Evolutionary conservation across 2,113 vertebrate species (phyloP), one percentile per base, ranked within the genome.

Genomic region (Thamnaconus septentrionalis): DNA sequence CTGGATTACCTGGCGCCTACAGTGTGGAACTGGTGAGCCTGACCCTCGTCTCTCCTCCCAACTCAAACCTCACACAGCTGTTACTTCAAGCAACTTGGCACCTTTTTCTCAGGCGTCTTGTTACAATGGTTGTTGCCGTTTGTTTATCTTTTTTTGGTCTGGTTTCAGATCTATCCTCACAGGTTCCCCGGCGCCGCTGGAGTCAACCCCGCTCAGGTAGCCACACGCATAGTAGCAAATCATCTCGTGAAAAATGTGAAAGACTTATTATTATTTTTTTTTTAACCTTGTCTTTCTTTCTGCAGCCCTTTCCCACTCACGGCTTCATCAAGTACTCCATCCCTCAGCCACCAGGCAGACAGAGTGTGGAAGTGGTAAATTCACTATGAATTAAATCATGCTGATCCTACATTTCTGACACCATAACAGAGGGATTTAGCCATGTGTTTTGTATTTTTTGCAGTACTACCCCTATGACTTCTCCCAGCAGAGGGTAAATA

Each of bases 401-500:
- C 18, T 31, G 2, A n/a, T 50, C 45, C 47, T 52, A 3, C 53
- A 12, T 50, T 55, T 41, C 11, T 53, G 6, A 52, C 50, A 18
- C 10, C 46, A 8, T 40, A 39, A 59, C 7, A 1, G 49, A 6
- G 5, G 4, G 8, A 5, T 39, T 53, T 53, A 7, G 18, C 31
- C 49, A 12, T 51, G 53, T 40, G 60, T n/a, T 76, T 5, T 46
- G 60, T 75, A 60, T 54, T 9, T 48, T 68, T 79, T 81, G 12
- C 73, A 93, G 91, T 91, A 89, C 83, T 91, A 91, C 80, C 90
- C 90, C 7, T 91, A 79, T 62, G 89, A 92, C 76, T 87, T 91
- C 45, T 8, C 56, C 46, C 80, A 87, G 63, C 84, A 85, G 31
- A 84, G 73, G 89, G 91, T 92, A 85, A 87, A 42, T 2, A 44